Evolutionary conservation across 2,888 invertebrate genomes (phyloP), one percentile per base, ranked within the genome.

Genomic region (Xanthia togata): DNA sequence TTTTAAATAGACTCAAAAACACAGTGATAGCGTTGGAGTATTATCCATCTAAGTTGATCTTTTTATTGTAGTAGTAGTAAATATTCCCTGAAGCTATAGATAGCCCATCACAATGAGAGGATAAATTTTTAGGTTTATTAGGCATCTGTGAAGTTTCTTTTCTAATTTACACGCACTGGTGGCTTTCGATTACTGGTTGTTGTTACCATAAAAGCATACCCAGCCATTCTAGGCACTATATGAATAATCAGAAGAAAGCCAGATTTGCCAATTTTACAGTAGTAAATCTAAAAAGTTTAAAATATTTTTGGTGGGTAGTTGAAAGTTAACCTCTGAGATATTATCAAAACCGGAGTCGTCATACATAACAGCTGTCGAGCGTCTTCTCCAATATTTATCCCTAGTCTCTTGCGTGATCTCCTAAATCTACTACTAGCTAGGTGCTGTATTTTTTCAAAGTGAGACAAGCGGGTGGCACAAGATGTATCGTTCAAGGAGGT

Each of bases 381-480:
- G 35, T 31, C 23, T 41, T 71, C 6, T 26, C n/a, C 5, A 50
- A 17, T 78, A 64, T 35, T 63, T 35, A 65, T 72, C 26, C 57
- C 57, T 31, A 50, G 20, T 31, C 23, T 62, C 23, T 14, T 50
- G 23, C 17, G 20, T 50, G 9, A 55, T 26, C 71, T 41, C 31
- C 26, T 31, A 31, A 35, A 44, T 20, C 26, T n/a, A n/a, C n/a
- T n/a, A n/a, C n/a, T n/a, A 3, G 23, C 12, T 50, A 47, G 20
- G 38, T n/a, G 20, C 38, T 8, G n/a, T 50, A 57, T 44, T 62
- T 31, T 55, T 67, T 67, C 55, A n/a, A 41, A 70, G 44, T 59
- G 44, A 84, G 73, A 70, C 65, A 71, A 65, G 60, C 60, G 78
- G 76, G 76, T 83, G 85, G 79, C 79, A 86, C 85, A 84, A 85